Percentiles rank a stretch among this genome's conserved stretches.
phyloP scores from a whole-genome alignment of 1,140 invertebrate species.

The Pararge aegeria region DNA sequence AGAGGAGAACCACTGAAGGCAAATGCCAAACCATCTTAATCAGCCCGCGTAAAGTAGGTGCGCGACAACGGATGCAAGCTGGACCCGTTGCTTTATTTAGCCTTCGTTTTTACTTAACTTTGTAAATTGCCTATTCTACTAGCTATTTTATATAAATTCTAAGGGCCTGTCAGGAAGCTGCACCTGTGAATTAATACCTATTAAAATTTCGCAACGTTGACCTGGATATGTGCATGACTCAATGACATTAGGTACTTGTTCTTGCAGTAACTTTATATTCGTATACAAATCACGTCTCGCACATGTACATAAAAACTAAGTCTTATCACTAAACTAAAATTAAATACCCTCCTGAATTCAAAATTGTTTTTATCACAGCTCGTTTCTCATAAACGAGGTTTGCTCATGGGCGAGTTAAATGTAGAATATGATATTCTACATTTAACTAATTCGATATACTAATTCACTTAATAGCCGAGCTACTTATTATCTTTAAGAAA shows the following conservation, averaged over 20 bases:
- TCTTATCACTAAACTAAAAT: not conserved
- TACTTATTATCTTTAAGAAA: no score
- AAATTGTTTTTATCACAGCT: not conserved
- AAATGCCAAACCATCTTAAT: no score
- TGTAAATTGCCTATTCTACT: not conserved
- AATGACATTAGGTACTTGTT: not conserved
- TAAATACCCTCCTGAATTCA: not conserved
- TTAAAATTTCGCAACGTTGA: slow-evolving; percentile 4
- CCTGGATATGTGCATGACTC: slow-evolving; percentile 5
- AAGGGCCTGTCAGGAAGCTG: slow-evolving; percentile 5
- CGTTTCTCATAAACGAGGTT: no score
- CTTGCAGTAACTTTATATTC: not conserved
- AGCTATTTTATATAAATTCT: not conserved
- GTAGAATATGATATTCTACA: no score
- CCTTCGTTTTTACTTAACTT: no score
- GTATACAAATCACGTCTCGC: not conserved
- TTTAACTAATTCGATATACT: no score
- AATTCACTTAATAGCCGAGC: no score
- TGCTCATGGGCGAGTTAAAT: no score
- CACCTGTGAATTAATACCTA: slow-evolving; percentile 1
- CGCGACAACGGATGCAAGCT: no score
- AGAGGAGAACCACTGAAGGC: no score
- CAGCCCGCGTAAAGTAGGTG: no score
- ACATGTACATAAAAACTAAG: not conserved
- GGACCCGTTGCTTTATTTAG: no score